Base-by-base conservation (phyloP, 2,797 vertebrate genomes). In the Scleropages formosus region DNA sequence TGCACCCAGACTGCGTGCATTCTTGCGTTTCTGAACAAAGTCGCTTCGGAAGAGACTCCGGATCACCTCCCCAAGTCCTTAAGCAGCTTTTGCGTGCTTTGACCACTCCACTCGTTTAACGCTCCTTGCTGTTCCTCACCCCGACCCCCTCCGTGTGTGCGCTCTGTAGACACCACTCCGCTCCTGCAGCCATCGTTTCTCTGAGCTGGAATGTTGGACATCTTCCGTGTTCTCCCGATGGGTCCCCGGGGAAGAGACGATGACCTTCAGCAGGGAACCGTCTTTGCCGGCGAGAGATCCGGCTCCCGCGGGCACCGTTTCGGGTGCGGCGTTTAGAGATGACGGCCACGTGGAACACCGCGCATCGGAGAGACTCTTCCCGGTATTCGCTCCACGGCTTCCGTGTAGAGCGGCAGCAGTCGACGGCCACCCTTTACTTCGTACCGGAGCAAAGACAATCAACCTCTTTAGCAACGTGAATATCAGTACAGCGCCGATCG, bases 391-490 rank as follows among this genome's bases (percentile, higher is more conserved):
- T 20, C 24, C 53, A 20, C 22, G 18, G 53, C 16, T 20, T 18
- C n/a, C 47, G 39, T 39, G 20, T 18, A 64, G n/a, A 9, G 10
- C 51, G 16, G 10, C 31, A 12, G 60, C 20, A 16, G 8, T 26
- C 20, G 20, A 47, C 51, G 61, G 12, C 65, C 22, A 9, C 24
- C 24, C 27, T 39, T 39, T 27, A 24, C 65, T 20, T 31, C 4
- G 3, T 26, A 53, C 11, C 69, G 46, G 22, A 12, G 75, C 75
- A 75, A 72, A 68, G 77, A 68, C 77, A 75, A 69, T 70, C 68
- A 63, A 15, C 15, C 24, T 44, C 64, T 31, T 74, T n/a, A 13
- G 51, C 61, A 27, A 66, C n/a, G 75, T 49, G 72, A 22, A 71
- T 27, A 77, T 72, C 77, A 73, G 63, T 64, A 78, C 77, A 72